Evolutionary conservation across 2,888 invertebrate species (phyloP).

Genomic region (Cosmia trapezina): DNA sequence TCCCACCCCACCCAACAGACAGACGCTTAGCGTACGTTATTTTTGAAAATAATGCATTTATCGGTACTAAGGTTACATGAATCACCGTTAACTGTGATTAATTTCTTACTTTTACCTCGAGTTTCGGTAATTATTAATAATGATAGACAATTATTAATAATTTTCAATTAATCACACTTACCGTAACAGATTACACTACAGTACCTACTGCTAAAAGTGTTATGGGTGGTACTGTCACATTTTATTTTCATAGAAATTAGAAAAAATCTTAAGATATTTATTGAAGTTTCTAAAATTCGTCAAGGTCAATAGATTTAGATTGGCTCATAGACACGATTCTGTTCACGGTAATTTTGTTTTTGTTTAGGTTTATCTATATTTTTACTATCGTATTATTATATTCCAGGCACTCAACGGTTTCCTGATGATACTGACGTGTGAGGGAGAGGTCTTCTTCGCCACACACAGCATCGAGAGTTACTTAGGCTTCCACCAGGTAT

Average conservation of each 20-base stretch:
- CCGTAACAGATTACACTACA: too few relatives aligned
- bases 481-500: constrained; percentile 99
- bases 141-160: too few relatives aligned
- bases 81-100: background rate
- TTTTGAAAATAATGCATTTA: background rate
- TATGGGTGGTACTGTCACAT: too few relatives aligned
- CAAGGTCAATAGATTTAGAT: too few relatives aligned
- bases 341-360: too few relatives aligned
- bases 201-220: background rate
- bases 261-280: background rate
- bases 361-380: too few relatives aligned
- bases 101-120: background rate
- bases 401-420: constrained; percentile 99
- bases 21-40: too few relatives aligned
- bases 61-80: background rate
- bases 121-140: background rate
- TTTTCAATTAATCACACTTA: too few relatives aligned
- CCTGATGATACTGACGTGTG: constrained; percentile 99
- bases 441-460: constrained; percentile 99
- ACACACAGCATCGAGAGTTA: constrained; percentile 99
- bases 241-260: too few relatives aligned
- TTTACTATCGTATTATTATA: constrained; percentile 24
- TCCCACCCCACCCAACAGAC: too few relatives aligned
- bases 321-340: too few relatives aligned
- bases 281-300: background rate